Conservation (phyloP, 2,113 vertebrate species). For the Dryoscopus gambensis region DNA sequence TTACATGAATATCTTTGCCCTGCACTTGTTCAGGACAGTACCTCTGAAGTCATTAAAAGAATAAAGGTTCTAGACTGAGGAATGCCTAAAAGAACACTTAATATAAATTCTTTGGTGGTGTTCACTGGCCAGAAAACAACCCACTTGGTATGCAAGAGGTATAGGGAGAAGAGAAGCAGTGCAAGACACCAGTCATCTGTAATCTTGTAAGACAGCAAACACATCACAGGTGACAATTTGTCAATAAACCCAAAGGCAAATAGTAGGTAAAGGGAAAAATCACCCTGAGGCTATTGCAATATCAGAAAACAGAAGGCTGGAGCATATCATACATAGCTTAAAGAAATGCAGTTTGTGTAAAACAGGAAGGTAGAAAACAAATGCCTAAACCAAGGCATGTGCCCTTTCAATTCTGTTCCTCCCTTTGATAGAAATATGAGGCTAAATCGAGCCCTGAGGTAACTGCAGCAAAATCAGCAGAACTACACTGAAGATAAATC, state of each 20-base stretch:
- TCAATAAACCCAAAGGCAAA: not conserved
- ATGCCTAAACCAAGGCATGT: not conserved
- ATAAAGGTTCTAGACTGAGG: not conserved
- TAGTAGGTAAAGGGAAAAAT: not conserved
- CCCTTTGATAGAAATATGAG: not conserved
- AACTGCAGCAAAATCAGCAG: not conserved
- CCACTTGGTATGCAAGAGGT: not conserved
- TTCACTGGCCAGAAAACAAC: not conserved
- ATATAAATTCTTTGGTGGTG: not conserved
- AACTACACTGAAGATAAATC: not conserved
- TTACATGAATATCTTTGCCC: not conserved
- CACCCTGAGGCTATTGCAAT: not conserved
- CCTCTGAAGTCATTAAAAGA: not conserved
- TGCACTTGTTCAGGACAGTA: not conserved
- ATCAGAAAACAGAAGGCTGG: not conserved
- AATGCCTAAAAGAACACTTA: not conserved
- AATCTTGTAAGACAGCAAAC: conserved; percentile 3
- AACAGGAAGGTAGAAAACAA: not conserved
- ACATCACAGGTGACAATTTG: not conserved
- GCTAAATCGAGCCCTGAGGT: not conserved
- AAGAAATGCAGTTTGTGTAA: not conserved
- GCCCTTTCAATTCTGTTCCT: not conserved
- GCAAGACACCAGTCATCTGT: not conserved
- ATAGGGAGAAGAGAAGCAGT: not conserved
- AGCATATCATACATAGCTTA: not conserved